Evolutionary conservation across 2,113 vertebrate species (phyloP).

Genomic region (Semnopithecus entellus): DNA sequence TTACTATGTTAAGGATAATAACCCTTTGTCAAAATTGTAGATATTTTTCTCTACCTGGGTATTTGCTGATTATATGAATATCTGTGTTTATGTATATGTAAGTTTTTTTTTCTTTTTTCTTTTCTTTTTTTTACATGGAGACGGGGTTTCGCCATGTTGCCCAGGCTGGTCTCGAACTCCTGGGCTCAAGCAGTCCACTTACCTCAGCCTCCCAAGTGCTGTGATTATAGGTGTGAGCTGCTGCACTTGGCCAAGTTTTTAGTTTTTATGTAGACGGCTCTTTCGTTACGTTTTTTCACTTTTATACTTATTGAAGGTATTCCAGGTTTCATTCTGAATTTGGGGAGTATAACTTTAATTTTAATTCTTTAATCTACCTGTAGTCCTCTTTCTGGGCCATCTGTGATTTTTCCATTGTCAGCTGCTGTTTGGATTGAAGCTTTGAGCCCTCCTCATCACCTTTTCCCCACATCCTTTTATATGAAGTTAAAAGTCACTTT

Average conservation of each 20-base stretch:
- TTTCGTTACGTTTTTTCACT: not conserved
- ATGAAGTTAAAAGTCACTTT: constrained; percentile 25
- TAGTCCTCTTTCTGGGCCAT: not conserved
- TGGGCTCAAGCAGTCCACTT: too few relatives aligned
- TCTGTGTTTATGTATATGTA: not conserved
- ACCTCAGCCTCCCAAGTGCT: too few relatives aligned
- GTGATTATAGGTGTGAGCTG: too few relatives aligned
- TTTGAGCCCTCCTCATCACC: not conserved
- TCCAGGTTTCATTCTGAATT: not conserved
- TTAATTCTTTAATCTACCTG: not conserved
- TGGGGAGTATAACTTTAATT: not conserved
- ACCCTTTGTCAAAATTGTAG: not conserved
- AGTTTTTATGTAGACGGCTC: not conserved
- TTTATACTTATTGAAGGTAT: not conserved
- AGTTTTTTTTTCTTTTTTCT: too few relatives aligned
- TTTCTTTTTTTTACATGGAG: too few relatives aligned
- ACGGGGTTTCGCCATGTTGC: too few relatives aligned
- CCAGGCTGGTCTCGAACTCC: too few relatives aligned
- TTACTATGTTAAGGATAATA: not conserved
- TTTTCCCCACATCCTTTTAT: not conserved
- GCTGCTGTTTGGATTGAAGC: not conserved
- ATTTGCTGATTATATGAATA: not conserved
- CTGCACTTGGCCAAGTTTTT: not conserved
- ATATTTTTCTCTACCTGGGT: not conserved
- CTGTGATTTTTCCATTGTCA: not conserved